Evolutionary conservation across 2,888 invertebrate species (phyloP), one percentile per base, ranked within the genome.

Genomic region (Apoda limacodes): DNA sequence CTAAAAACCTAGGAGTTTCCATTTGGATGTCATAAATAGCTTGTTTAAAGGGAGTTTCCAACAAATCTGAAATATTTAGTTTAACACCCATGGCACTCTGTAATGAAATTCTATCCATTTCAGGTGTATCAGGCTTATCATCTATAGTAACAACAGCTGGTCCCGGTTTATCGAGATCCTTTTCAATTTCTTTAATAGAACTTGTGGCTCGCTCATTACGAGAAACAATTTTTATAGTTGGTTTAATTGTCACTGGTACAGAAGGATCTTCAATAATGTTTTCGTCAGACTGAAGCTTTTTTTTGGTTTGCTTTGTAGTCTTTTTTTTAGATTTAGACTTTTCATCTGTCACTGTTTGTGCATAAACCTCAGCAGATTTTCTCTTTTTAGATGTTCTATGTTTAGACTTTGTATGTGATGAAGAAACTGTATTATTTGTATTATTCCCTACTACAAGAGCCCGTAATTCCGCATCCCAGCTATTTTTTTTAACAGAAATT

Each of bases 31-130:
- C 71, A 43, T 70, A 67, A 1, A 72, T 44, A 22, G 68, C 71
- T 42, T 71, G 69, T 51, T 86, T 86, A 37, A 82, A 84, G 1
- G 85, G 85, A 2, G 85, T 85, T 46, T 85, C 84, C 21, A 85
- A 55, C 7, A 85, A 54, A 35, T 76, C 71, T 3, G 76, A 74
- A 42, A 81, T 67, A 41, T 80, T 81, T 17, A 78, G 52, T 48
- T 70, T 78, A 4, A 60, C 67, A 21, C 72, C 75, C 21, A 78
- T 71, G 22, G 55, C 70, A 48, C 80, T 78, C 42, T 72, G 72
- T 32, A 76, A 52, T 3, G 57, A 61, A 21, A 70, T 50, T 39
- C 69, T 58, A 32, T 81, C 78, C 26, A 54, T 50, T 52, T 82
- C 81, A 22, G 81, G 81, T 13, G 81, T 81, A 21, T 71, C 67